Evolutionary conservation across 2,888 invertebrate genomes (phyloP).

Genomic region (Lepidonotus clava): DNA sequence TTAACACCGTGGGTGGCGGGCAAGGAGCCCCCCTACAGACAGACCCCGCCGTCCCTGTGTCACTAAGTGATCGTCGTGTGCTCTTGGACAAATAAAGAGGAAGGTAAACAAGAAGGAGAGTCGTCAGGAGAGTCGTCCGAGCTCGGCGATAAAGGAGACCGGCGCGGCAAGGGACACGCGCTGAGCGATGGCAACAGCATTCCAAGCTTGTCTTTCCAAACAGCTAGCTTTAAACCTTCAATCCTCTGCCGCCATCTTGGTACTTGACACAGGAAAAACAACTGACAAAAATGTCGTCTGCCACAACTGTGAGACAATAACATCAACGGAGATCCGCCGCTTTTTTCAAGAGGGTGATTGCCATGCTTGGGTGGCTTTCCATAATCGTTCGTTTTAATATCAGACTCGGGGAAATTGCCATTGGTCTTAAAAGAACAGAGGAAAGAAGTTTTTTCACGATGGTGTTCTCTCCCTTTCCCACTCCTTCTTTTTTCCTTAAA

Average conservation of each 20-base stretch:
- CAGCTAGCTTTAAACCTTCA: too few relatives aligned
- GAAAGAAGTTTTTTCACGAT: background rate
- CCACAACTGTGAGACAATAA: too few relatives aligned
- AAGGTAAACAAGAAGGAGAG: background rate
- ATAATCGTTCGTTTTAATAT: slow-evolving; percentile 4
- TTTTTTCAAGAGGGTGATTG: too few relatives aligned
- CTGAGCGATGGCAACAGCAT: background rate
- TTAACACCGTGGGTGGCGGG: background rate
- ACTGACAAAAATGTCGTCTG: too few relatives aligned
- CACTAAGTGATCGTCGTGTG: slow-evolving; percentile 37
- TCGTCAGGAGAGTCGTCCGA: slow-evolving; percentile 7
- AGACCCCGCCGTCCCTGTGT: slow-evolving; percentile 9
- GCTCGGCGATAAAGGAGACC: background rate
- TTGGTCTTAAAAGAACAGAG: too few relatives aligned
- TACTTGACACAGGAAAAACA: too few relatives aligned
- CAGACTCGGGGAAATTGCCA: background rate
- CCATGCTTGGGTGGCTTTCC: background rate
- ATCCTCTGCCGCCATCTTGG: too few relatives aligned
- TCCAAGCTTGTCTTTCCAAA: too few relatives aligned
- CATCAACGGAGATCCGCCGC: too few relatives aligned
- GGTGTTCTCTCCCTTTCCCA: background rate
- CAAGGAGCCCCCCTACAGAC: background rate
- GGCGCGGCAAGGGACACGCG: background rate
- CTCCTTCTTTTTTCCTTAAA: background rate
- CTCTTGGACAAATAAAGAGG: slow-evolving; percentile 5